phyloP scores from a whole-genome alignment of 2,888 invertebrate species.

The Flexamia atlantica region DNA sequence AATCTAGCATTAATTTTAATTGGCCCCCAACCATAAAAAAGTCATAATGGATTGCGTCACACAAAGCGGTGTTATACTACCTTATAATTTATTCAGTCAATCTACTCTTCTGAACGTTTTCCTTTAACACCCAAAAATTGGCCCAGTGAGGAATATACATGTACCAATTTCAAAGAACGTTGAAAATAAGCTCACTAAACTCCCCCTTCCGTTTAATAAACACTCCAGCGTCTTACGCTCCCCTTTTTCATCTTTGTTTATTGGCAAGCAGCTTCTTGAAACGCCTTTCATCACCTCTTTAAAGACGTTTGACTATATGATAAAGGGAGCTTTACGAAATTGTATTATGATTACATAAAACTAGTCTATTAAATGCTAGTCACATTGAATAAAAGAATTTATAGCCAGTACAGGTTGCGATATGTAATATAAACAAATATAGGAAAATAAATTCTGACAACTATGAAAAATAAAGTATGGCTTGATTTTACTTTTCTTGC shows the following conservation, averaged over 20 bases:
- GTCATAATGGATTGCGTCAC: too few relatives aligned
- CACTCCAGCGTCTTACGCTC: slow-evolving; percentile 44
- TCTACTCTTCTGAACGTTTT: not conserved
- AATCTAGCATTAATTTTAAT: too few relatives aligned
- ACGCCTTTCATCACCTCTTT: slow-evolving; percentile 35
- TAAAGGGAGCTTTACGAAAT: slow-evolving; percentile 4
- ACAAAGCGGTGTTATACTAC: too few relatives aligned
- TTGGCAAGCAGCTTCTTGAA: slow-evolving; percentile 46
- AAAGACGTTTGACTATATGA: slow-evolving; percentile 43
- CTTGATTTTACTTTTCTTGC: too few relatives aligned
- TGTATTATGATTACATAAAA: not conserved
- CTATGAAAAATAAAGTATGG: too few relatives aligned
- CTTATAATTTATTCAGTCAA: too few relatives aligned
- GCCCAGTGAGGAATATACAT: not conserved
- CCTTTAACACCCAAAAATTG: not conserved
- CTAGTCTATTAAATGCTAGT: too few relatives aligned
- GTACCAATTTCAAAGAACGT: slow-evolving; percentile 37
- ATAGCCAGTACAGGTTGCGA: too few relatives aligned
- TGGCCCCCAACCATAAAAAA: too few relatives aligned
- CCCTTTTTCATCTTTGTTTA: slow-evolving; percentile 55
- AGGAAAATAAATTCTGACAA: too few relatives aligned
- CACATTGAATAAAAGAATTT: too few relatives aligned
- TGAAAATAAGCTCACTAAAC: slow-evolving; percentile 42
- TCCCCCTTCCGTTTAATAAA: slow-evolving; percentile 49
- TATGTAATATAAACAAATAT: too few relatives aligned